Base-by-base conservation (phyloP, 2,113 vertebrate genomes). In the Calyptommatus sinebrachiatus region DNA sequence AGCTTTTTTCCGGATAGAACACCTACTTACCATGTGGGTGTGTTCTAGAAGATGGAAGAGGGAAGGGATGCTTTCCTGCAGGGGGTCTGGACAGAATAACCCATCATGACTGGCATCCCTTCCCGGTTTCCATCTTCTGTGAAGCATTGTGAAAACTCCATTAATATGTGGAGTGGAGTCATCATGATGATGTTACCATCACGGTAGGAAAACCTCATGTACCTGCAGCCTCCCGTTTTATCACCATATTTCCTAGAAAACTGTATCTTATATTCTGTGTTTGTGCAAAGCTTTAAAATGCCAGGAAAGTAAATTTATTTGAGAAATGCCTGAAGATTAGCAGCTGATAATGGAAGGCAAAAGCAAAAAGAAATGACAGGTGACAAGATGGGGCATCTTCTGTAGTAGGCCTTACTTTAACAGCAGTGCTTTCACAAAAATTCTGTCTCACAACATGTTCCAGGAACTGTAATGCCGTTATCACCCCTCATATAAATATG, bases 371-470 rank as follows among this genome's bases (percentile, higher is more conserved):
- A 62, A 63, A 76, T 77, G 65, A 77, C 29, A 76, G 28, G 62
- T 21, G 45, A 67, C 45, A 18, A 79, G 29, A 26, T 1, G 24
- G 46, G 45, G 16, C 4, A 66, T 77, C 1, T 45, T 70, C 83
- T 88, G 73, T 45, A 12, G 35, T 0, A 0, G 29, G 41, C 28
- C 78, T 0, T 82, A 83, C 28, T 77, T 41, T 57, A 84, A 71
- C 7, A 73, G 12, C 21, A 61, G 69, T 57, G 5, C 4, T 72
- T 18, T 73, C 46, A 85, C 85, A 45, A 0, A 62, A 66, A 61
- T 82, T 20, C 46, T 67, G 65, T 57, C 53, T 57, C 16, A 28
- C 53, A 88, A 85, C n/a, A 73, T 53, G 14, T 24, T 83, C 20
- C 70, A n/a, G 77, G 48, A 22, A 84, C 1, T 83, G 26, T 18